A percentile compares a stretch with the other conserved stretches of the same genome.
Evolutionary conservation across 2,797 vertebrate genomes (phyloP).

Genomic region (Poecilia gillii): DNA sequence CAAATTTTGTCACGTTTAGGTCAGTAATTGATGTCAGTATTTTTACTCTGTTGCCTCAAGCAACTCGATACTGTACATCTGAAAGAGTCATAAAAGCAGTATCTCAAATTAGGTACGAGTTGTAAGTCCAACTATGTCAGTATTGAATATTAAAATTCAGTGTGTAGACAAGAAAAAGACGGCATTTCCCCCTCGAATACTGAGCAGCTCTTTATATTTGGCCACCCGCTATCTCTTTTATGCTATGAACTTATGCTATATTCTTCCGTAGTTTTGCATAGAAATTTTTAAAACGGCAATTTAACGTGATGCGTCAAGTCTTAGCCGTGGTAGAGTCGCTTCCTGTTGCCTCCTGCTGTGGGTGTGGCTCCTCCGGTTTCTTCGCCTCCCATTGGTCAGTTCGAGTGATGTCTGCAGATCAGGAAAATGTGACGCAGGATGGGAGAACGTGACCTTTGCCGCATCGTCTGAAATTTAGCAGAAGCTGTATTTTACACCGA

Average conservation of each 20-base stretch:
- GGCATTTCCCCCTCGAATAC: neutral
- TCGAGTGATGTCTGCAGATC: conserved; percentile 14
- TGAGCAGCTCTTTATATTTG: neutral
- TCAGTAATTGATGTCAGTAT: neutral
- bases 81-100: neutral
- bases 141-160: neutral
- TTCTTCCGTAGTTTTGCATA: accelerated
- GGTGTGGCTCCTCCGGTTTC: conserved; percentile 54
- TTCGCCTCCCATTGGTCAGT: conserved; percentile 61
- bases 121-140: neutral
- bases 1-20: conserved; percentile 4
- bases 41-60: neutral
- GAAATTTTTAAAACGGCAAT: neutral
- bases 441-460: conserved; percentile 73
- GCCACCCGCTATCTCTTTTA: accelerated
- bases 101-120: neutral
- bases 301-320: conserved; percentile 15
- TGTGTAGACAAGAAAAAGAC: neutral
- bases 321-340: conserved; percentile 35
- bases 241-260: neutral
- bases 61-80: neutral
- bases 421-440: conserved; percentile 83
- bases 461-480: conserved; percentile 54
- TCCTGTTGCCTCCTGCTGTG: conserved; percentile 68
- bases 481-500: neutral